These are phyloP conservation scores for Alcis repandata DNA, from an alignment of 2,888 invertebrate species.

Conservation along the genomic window DNA sequence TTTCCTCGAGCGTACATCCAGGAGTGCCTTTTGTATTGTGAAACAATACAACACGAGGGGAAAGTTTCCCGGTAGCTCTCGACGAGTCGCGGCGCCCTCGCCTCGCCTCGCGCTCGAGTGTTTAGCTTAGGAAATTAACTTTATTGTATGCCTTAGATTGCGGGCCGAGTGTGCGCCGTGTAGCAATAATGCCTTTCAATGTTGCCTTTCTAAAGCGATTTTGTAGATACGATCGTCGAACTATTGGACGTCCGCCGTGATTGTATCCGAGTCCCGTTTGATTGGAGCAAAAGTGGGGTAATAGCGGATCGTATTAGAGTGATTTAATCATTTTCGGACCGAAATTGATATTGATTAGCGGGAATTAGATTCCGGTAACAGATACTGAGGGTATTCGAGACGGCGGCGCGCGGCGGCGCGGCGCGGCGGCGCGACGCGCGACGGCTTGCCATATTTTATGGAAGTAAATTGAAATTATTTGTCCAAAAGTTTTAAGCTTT, in stretches of 20 bases:
- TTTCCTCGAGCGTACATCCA: constrained; percentile 22
- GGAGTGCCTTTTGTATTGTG: constrained; percentile 39
- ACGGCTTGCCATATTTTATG: background rate
- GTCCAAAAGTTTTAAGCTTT: background rate
- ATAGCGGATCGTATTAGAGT: constrained; percentile 15
- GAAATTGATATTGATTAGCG: constrained; percentile 27
- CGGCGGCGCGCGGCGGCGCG: background rate
- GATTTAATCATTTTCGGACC: constrained; percentile 12
- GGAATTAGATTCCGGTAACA: constrained; percentile 14
- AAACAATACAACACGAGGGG: constrained; percentile 42
- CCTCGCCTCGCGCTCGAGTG: constrained; percentile 48
- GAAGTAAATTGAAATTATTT: background rate
- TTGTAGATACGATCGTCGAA: constrained; percentile 39
- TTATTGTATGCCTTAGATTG: constrained; percentile 68
- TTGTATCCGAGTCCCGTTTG: constrained; percentile 31
- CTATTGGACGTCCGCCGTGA: constrained; percentile 29
- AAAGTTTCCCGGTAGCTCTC: constrained; percentile 38
- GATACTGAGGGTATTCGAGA: background rate
- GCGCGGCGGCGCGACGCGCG: background rate
- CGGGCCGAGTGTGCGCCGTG: constrained; percentile 45
- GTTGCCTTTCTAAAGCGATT: constrained; percentile 49
- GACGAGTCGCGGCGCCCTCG: constrained; percentile 34
- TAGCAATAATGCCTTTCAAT: constrained; percentile 41
- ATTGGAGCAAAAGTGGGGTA: constrained; percentile 36
- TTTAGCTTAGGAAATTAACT: constrained; percentile 74